Evolutionary conservation across 1,140 invertebrate genomes (phyloP).

Genomic region (Andrena cerasifolii): DNA sequence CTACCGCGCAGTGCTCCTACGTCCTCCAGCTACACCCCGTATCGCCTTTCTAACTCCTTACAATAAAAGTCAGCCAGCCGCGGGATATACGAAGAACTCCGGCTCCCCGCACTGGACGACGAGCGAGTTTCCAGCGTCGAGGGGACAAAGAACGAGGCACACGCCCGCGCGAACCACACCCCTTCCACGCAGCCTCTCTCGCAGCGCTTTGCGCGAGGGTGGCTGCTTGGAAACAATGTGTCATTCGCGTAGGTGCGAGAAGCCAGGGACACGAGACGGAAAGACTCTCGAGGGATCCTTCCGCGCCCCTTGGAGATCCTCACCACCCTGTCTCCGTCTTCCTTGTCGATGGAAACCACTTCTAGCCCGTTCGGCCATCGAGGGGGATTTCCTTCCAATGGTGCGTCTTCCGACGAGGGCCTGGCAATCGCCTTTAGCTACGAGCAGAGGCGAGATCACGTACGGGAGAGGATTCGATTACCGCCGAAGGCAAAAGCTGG

Average conservation of each 20-base stretch:
- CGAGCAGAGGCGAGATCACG: background rate
- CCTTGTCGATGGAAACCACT: background rate
- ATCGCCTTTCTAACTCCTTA: slow-evolving; percentile 8
- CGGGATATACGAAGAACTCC: background rate
- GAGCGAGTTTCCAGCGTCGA: slow-evolving; percentile 28
- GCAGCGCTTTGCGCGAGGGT: slow-evolving; percentile 45
- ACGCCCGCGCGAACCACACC: slow-evolving; percentile 57
- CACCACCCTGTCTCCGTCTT: background rate
- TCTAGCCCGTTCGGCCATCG: background rate
- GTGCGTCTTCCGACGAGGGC: background rate
- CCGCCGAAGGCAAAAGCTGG: too few species aligned
- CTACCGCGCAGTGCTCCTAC: background rate
- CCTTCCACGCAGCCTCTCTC: background rate
- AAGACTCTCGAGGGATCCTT: slow-evolving; percentile 22
- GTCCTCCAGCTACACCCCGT: too few species aligned
- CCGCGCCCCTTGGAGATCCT: background rate
- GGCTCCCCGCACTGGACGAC: background rate
- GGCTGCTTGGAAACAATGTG: slow-evolving; percentile 65
- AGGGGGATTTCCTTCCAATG: slow-evolving; percentile 5
- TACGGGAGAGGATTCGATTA: background rate
- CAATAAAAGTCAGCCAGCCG: slow-evolving; percentile 43
- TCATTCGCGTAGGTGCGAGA: slow-evolving; percentile 62
- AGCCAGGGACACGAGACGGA: slow-evolving; percentile 11
- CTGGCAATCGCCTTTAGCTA: background rate
- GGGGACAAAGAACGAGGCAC: slow-evolving; percentile 38